phyloP scores from a whole-genome alignment of 2,888 invertebrate genomes.

The Conistra vaccinii region DNA sequence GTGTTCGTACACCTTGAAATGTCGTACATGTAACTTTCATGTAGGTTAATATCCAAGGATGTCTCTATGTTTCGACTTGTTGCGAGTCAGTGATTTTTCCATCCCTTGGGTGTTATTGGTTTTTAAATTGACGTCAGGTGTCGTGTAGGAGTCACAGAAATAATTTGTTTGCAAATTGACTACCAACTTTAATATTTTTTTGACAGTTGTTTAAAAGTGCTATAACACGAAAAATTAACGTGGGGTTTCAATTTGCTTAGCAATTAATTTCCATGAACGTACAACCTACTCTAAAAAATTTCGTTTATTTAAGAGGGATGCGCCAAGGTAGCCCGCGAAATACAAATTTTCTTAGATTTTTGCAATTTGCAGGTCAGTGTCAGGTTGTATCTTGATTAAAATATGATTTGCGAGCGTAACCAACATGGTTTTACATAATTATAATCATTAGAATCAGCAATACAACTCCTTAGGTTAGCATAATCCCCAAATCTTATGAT shows the following conservation, averaged over 20 bases:
- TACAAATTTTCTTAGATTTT: too few species aligned
- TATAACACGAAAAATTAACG: neutral
- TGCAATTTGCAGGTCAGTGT: too few species aligned
- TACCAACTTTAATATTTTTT: neutral
- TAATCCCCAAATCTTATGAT: too few species aligned
- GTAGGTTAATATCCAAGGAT: neutral
- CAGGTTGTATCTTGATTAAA: too few species aligned
- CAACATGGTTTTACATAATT: too few species aligned
- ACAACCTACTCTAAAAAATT: neutral
- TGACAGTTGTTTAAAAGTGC: neutral
- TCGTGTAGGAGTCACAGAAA: neutral
- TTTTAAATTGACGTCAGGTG: neutral
- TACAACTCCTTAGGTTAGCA: too few species aligned
- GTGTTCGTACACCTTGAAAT: constrained; percentile 4
- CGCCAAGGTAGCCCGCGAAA: too few species aligned
- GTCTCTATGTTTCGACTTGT: neutral
- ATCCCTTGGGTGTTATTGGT: constrained; percentile 9
- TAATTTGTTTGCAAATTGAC: neutral
- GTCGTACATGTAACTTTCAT: constrained; percentile 4
- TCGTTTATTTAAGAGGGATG: neutral
- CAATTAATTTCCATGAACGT: neutral
- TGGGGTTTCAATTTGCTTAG: neutral
- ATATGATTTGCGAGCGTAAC: too few species aligned
- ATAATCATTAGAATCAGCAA: too few species aligned
- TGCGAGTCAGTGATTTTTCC: constrained; percentile 6